A percentile compares a stretch with the other conserved stretches of the same genome.
Evolutionary conservation across 1,140 invertebrate species (phyloP).

Genomic region (Heterodera carotae): DNA sequence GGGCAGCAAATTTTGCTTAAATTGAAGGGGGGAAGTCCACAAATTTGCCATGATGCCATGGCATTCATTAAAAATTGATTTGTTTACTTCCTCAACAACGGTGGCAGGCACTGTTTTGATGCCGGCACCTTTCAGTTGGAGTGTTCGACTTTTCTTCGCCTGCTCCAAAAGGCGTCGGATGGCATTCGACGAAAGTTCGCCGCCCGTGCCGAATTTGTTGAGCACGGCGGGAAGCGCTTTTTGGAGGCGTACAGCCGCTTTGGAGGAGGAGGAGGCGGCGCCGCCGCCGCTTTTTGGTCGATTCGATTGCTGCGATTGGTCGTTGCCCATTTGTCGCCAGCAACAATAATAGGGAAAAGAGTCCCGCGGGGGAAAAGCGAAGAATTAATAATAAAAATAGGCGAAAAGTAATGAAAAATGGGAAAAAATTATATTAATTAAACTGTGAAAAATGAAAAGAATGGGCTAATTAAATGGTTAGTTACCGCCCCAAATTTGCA

Average conservation of each 20-base stretch:
- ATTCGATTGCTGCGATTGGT: conserved; percentile 23
- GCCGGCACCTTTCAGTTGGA: conserved; percentile 80
- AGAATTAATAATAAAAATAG: too few species aligned
- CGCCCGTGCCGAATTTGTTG: conserved; percentile 42
- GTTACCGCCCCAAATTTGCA: too few species aligned
- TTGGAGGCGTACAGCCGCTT: conserved; percentile 10
- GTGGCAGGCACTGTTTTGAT: conserved; percentile 72
- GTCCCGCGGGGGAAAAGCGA: too few species aligned
- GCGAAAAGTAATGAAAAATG: too few species aligned
- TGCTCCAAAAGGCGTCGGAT: conserved; percentile 87
- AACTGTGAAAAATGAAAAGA: too few species aligned
- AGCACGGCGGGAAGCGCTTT: conserved; percentile 30
- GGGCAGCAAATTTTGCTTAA: too few species aligned
- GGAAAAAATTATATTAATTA: too few species aligned
- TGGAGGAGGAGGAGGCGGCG: conserved; percentile 4
- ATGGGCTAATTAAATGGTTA: too few species aligned
- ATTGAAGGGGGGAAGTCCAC: too few species aligned
- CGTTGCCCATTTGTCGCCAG: conserved; percentile 7
- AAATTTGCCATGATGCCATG: too few species aligned
- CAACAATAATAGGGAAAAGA: too few species aligned
- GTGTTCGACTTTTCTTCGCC: conserved; percentile 87
- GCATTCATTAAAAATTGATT: neutral
- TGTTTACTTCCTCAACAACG: conserved; percentile 43
- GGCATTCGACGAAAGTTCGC: conserved; percentile 30
- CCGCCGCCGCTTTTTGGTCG: neutral